Conservation (phyloP, 1,140 invertebrate species). For the Elymnias hypermnestra region DNA sequence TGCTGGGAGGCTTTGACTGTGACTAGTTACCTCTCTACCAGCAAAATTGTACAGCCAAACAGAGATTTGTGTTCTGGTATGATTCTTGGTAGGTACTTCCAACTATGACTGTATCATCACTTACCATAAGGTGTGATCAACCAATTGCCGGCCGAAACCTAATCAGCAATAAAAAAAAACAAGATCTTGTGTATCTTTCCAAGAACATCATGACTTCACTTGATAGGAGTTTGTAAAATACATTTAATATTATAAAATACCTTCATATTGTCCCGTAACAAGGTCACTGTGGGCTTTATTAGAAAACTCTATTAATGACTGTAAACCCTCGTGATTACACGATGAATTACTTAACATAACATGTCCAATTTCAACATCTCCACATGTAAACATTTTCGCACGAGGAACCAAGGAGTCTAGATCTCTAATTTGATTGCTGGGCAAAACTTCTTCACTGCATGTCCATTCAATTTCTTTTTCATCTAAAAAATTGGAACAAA, state of each 20-base stretch:
- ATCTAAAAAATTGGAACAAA: conserved; percentile 16
- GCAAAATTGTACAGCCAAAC: too few species aligned
- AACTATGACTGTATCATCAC: too few species aligned
- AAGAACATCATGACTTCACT: not conserved
- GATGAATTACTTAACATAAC: conserved; percentile 30
- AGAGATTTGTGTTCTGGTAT: too few species aligned
- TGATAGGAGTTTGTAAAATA: too few species aligned
- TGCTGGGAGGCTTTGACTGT: too few species aligned
- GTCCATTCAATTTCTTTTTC: conserved; percentile 44
- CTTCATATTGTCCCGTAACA: conserved; percentile 84
- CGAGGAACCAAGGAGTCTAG: conserved; percentile 44
- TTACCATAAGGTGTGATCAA: too few species aligned
- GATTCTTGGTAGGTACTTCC: too few species aligned
- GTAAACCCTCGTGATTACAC: conserved; percentile 33
- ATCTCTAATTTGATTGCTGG: conserved; percentile 41
- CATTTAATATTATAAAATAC: conserved; percentile 48
- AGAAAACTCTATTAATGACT: conserved; percentile 73
- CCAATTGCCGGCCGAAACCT: too few species aligned
- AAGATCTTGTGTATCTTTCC: not conserved
- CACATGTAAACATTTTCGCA: conserved; percentile 62
- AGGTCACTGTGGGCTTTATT: conserved; percentile 84
- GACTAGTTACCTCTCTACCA: too few species aligned
- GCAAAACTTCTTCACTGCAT: conserved; percentile 50
- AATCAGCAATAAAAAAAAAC: too few species aligned
- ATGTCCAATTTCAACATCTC: conserved; percentile 71